phyloP scores from a whole-genome alignment of 2,888 invertebrate genomes.

The Peribatodes rhomboidaria region DNA sequence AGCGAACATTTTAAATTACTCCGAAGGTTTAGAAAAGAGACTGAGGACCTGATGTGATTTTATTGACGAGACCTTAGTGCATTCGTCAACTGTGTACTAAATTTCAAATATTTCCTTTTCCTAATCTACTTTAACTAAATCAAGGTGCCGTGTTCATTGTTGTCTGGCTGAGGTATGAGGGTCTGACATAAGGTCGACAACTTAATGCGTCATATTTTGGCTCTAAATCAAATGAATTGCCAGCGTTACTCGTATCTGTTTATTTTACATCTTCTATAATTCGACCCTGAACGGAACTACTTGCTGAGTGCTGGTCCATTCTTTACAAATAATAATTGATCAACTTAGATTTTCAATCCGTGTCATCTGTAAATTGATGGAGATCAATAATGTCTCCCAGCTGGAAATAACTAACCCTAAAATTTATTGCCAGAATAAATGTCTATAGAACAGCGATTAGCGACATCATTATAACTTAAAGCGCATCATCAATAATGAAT shows the following conservation, averaged over 20 bases:
- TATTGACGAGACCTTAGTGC: background rate
- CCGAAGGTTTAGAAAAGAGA: too few species aligned
- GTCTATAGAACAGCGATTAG: background rate
- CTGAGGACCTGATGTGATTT: background rate
- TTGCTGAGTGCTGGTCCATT: too few species aligned
- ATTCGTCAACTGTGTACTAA: background rate
- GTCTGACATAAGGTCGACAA: background rate
- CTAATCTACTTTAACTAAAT: background rate
- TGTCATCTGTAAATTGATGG: background rate
- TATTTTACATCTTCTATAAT: too few species aligned
- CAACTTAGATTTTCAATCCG: background rate
- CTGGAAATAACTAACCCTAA: background rate
- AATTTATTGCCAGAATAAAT: background rate
- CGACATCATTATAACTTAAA: background rate
- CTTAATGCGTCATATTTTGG: conserved; percentile 6
- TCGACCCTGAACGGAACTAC: too few species aligned
- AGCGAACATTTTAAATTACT: too few species aligned
- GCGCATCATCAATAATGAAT: background rate
- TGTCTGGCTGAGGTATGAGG: conserved; percentile 12
- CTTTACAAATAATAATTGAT: background rate
- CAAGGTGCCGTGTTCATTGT: background rate
- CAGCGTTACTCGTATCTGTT: background rate
- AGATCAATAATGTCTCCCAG: background rate
- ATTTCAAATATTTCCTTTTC: background rate
- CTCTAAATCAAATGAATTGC: background rate